These are phyloP conservation scores for Sinocyclocheilus rhinocerous DNA, from an alignment of 2,113 vertebrate species.

Conservation along the genomic window DNA sequence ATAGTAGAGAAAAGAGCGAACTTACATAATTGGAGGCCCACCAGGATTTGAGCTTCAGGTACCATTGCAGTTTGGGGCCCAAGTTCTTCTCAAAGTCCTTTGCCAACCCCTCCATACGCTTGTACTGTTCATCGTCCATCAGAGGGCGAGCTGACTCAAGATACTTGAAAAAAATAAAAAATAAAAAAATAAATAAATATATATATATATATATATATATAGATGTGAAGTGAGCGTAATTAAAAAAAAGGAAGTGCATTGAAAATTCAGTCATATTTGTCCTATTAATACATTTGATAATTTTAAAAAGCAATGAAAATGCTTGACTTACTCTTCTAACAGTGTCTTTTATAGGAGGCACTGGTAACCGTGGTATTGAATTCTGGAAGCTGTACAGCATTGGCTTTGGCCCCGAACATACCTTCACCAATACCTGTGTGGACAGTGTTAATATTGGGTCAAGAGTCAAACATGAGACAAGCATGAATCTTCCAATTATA, in stretches of 20 bases:
- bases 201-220: no score
- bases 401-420: no score
- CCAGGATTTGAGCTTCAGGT: constrained; percentile 95
- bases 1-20: constrained; percentile 24
- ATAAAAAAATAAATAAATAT: no score
- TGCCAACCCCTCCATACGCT: constrained; percentile 85
- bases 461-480: no score
- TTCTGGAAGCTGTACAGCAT: no score
- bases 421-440: no score
- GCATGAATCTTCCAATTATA: no score
- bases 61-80: constrained; percentile 95
- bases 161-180: constrained; percentile 76
- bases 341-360: no score
- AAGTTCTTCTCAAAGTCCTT: constrained; percentile 89
- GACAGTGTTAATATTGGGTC: no score
- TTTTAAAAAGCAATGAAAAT: no score
- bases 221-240: background rate
- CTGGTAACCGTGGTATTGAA: no score
- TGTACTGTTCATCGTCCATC: constrained; percentile 85
- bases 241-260: background rate
- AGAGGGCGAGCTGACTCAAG: constrained; percentile 90
- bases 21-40: constrained; percentile 98
- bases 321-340: no score
- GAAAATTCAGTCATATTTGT: background rate
- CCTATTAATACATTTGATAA: background rate